Percentiles rank a stretch among this genome's conserved stretches.
These are phyloP conservation scores for Hemicordylus capensis DNA, from an alignment of 2,113 vertebrate genomes.

Conservation along the genomic window DNA sequence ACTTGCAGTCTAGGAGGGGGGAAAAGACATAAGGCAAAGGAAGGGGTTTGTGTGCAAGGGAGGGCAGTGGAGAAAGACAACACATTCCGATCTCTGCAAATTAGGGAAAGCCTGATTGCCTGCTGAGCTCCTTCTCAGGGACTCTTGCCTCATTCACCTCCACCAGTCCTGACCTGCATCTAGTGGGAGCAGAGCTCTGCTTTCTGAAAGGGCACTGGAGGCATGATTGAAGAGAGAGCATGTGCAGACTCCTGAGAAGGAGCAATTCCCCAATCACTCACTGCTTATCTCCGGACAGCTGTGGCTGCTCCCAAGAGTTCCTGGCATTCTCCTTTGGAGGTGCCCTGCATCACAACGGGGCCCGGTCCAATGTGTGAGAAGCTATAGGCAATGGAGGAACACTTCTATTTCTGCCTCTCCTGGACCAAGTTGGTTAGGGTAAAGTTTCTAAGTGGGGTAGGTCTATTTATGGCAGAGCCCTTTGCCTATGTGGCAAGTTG, in stretches of 20 bases:
- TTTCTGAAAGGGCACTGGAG: neutral
- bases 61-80: too few relatives aligned
- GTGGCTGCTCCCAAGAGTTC: neutral
- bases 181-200: too few relatives aligned
- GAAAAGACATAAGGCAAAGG: too few relatives aligned
- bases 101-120: neutral
- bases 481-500: conserved; percentile 13
- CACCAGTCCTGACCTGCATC: neutral
- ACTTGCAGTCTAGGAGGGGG: too few relatives aligned
- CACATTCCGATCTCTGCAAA: too few relatives aligned
- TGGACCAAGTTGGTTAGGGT: neutral
- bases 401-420: neutral
- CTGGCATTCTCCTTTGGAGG: neutral
- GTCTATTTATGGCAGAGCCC: conserved; percentile 7
- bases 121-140: neutral
- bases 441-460: conserved; percentile 18
- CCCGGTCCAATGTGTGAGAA: neutral
- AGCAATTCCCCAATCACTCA: too few relatives aligned
- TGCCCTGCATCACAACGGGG: neutral
- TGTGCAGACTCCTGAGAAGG: neutral
- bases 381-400: neutral
- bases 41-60: too few relatives aligned
- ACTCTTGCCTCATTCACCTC: neutral
- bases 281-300: neutral
- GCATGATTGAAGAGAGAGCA: neutral